A percentile compares a stretch with the other conserved stretches of the same genome.
Evolutionary conservation across 1,140 invertebrate species (phyloP).

Genomic region (Ips nitidus): DNA sequence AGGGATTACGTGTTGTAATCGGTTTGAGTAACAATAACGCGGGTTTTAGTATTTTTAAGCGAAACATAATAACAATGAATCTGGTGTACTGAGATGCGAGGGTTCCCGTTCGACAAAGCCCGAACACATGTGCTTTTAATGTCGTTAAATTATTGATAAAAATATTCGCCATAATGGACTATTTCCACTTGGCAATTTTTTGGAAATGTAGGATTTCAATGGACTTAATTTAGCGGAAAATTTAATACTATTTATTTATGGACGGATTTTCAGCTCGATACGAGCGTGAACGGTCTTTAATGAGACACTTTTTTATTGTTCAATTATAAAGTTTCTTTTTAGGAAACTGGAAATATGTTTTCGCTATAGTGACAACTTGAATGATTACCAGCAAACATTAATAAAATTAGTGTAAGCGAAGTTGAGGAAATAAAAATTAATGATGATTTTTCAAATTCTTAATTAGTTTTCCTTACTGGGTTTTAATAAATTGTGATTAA

Average conservation of each 20-base stretch:
- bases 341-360: neutral
- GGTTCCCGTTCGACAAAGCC: neutral
- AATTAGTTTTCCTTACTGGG: conserved; percentile 26
- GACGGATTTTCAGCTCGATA: too few species aligned
- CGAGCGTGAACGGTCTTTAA: neutral
- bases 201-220: neutral
- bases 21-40: conserved; percentile 14
- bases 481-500: conserved; percentile 25
- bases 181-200: conserved; percentile 6
- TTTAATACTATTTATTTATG: conserved; percentile 1
- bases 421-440: conserved; percentile 22
- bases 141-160: neutral
- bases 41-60: conserved; percentile 15
- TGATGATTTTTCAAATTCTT: conserved; percentile 18
- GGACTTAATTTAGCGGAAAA: conserved; percentile 9
- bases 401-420: conserved; percentile 16
- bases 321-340: neutral
- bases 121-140: conserved; percentile 8
- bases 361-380: neutral
- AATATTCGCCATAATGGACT: neutral
- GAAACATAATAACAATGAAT: conserved; percentile 11
- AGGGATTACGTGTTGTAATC: conserved; percentile 4
- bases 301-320: neutral
- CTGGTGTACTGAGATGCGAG: neutral
- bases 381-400: conserved; percentile 1